Evolutionary conservation across 2,888 invertebrate species (phyloP).

Genomic region (Acrocyrtus sp.): DNA sequence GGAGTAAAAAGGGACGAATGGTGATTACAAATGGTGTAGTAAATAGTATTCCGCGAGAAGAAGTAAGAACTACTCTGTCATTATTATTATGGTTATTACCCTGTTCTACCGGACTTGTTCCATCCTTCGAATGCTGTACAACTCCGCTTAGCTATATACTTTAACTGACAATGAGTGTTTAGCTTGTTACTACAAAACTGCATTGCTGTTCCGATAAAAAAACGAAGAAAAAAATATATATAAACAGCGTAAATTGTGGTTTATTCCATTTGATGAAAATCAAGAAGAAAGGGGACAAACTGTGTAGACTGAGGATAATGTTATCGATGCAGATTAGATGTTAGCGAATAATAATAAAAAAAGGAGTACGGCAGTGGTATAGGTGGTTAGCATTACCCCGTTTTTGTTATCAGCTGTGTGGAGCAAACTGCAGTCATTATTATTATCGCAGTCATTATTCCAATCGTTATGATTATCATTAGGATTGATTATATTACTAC

Average conservation of each 20-base stretch:
- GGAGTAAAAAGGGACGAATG: constrained; percentile 9
- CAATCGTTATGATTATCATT: constrained; percentile 33
- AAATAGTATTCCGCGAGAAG: too few species aligned
- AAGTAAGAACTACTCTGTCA: constrained; percentile 38
- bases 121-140: background rate
- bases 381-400: too few species aligned
- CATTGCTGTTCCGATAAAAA: background rate
- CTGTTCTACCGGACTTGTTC: constrained; percentile 38
- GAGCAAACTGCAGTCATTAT: constrained; percentile 37
- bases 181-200: background rate
- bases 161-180: background rate
- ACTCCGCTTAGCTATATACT: background rate
- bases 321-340: too few species aligned
- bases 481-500: constrained; percentile 30
- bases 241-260: background rate
- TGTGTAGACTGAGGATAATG: too few species aligned
- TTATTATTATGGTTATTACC: constrained; percentile 52
- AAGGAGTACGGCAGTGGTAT: constrained; percentile 17
- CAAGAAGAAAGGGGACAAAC: too few species aligned
- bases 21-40: constrained; percentile 29
- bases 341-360: constrained; percentile 17
- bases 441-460: constrained; percentile 34
- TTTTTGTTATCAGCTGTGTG: too few species aligned
- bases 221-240: background rate
- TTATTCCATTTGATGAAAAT: too few species aligned